Evolutionary conservation across 2,797 vertebrate species (phyloP).

Genomic region (Hirundo rustica): DNA sequence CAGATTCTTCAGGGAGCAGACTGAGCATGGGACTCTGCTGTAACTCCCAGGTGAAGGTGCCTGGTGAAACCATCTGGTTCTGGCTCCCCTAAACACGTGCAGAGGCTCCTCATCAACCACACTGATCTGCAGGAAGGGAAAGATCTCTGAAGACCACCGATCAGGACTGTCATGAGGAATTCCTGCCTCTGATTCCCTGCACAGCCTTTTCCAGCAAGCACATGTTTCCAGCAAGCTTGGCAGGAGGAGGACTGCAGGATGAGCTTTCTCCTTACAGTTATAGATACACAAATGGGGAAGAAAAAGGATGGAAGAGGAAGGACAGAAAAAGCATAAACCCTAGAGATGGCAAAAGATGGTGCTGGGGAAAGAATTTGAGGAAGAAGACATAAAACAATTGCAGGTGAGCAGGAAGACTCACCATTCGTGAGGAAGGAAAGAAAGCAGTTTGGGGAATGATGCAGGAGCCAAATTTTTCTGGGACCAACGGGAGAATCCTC

Average conservation of each 20-base stretch:
- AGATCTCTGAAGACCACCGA: neutral
- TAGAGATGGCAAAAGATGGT: neutral
- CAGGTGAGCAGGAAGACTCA: neutral
- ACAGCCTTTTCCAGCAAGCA: neutral
- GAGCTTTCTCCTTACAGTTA: neutral
- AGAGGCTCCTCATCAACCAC: neutral
- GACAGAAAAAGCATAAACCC: neutral
- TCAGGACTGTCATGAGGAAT: neutral
- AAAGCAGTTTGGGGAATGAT: neutral
- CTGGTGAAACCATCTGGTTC: neutral
- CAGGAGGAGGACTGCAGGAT: fast-evolving
- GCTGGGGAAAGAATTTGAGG: neutral
- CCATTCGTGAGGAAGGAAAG: neutral
- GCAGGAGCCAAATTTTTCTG: neutral
- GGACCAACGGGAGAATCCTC: neutral
- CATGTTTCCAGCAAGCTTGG: fast-evolving
- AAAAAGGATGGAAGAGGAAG: neutral
- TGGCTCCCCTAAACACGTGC: neutral
- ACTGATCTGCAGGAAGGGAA: neutral
- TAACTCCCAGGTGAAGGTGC: neutral
- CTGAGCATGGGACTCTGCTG: neutral
- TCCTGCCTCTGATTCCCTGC: neutral
- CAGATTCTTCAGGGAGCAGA: neutral
- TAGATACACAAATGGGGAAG: neutral
- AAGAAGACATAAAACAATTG: neutral